Evolutionary conservation across 2,888 invertebrate genomes (phyloP), one percentile per base, ranked within the genome.

Genomic region (Dione juno): DNA sequence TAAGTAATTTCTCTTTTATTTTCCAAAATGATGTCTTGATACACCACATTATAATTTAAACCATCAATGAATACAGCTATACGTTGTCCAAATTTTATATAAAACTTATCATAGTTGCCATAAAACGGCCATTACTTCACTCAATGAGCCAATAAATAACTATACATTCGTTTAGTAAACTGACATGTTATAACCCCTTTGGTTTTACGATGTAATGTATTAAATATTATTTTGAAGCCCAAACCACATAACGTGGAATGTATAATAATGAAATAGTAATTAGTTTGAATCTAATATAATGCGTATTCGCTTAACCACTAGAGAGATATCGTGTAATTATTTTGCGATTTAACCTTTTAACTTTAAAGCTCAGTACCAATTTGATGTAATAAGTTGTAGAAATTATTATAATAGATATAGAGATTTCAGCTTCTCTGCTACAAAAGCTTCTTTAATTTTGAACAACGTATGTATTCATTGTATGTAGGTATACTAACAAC

Each of bases 11-110:
- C n/a, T n/a, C n/a, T n/a, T n/a, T 28, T 28, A 28, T 5, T 28
- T 28, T 3, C 3, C 28, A 28, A 28, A 28, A 28, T 28, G 2
- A 28, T 28, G 28, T 28, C 28, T 28, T 28, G 5, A 28, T 28
- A 28, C n/a, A n/a, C 28, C 37, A 53, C 53, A 52, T 64, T 64
- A 66, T 67, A 63, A 70, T 69, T 66, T 69, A 45, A 66, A 57
- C 69, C 52, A 16, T 66, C 71, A 82, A 81, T 81, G 80, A 82
- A 82, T 82, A 79, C 81, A 81, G 82, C 78, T 79, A 77, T 77
- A 80, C 81, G 80, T 81, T 80, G 80, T 78, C 76, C 70, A 72
- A 64, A 61, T 70, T 71, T 66, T 70, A 71, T 73, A 54, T 16
- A 57, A 40, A 40, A 75, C 73, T 69, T 77, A 74, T 76, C 75